phyloP scores from a whole-genome alignment of 2,113 vertebrate genomes.

The Himantopus leucocephalus region DNA sequence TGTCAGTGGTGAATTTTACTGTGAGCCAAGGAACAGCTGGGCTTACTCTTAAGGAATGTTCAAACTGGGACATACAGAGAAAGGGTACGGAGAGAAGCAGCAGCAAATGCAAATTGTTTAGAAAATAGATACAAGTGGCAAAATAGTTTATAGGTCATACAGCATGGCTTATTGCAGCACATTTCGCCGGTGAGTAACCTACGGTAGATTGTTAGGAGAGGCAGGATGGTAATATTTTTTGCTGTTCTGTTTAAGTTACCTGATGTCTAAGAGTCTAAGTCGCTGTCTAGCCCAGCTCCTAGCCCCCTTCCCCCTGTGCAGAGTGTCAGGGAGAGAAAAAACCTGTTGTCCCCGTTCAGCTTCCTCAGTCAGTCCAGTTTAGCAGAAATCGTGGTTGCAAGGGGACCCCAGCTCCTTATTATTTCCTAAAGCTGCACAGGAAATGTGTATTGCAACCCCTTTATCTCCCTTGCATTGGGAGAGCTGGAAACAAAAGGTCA shows the following conservation, averaged over 20 bases:
- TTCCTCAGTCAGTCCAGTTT: neutral
- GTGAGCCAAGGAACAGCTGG: neutral
- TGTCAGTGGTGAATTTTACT: neutral
- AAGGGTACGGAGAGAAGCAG: neutral
- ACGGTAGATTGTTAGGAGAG: neutral
- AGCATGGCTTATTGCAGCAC: neutral
- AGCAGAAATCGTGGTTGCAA: neutral
- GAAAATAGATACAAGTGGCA: neutral
- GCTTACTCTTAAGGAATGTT: neutral
- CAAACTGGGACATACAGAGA: neutral
- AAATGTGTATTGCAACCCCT: neutral
- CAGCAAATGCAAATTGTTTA: neutral
- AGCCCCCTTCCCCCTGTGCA: neutral
- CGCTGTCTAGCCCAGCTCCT: neutral
- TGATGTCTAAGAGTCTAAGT: neutral
- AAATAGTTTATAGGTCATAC: neutral
- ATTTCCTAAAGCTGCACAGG: neutral
- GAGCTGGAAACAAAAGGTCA: neutral
- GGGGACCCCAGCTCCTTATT: rapidly evolving
- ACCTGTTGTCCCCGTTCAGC: neutral
- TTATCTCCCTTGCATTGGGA: neutral
- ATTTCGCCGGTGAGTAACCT: neutral
- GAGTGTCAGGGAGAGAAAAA: neutral
- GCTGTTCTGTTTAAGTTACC: neutral
- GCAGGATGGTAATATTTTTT: neutral